Conservation (phyloP, 2,113 vertebrate genomes). For the Taxidea taxus region DNA sequence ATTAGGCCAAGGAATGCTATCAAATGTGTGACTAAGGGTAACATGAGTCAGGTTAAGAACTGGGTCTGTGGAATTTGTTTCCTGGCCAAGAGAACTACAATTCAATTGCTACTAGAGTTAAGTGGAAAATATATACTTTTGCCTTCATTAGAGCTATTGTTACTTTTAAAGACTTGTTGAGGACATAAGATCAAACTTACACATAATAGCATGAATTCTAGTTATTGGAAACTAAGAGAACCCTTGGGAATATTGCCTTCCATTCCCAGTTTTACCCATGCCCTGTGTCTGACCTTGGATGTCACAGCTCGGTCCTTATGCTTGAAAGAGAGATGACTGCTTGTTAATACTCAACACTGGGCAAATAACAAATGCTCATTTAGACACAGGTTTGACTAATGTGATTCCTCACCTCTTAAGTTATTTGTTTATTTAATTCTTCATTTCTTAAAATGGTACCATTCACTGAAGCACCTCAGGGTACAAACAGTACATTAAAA, state of each 20-base stretch:
- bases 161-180: neutral
- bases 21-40: conserved; percentile 14
- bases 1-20: conserved; percentile 7
- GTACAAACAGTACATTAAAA: neutral
- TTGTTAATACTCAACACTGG: neutral
- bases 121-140: conserved; percentile 46
- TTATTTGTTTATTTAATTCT: conserved; percentile 31
- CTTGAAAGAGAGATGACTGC: neutral
- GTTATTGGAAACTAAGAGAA: neutral
- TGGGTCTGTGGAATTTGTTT: conserved; percentile 42
- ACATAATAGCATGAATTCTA: neutral
- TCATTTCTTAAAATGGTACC: conserved; percentile 21
- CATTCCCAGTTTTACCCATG: neutral
- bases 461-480: neutral
- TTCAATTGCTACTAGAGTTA: conserved; percentile 28
- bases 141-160: neutral
- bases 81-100: conserved; percentile 16
- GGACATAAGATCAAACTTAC: conserved; percentile 12
- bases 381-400: neutral
- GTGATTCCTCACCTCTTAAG: neutral
- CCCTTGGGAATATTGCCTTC: conserved; percentile 9
- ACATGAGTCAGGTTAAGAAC: conserved; percentile 43
- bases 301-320: neutral
- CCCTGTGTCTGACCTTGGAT: neutral
- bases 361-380: neutral